Evolutionary conservation across 2,888 invertebrate species (phyloP).

Genomic region (Drosophila subsilvestris): DNA sequence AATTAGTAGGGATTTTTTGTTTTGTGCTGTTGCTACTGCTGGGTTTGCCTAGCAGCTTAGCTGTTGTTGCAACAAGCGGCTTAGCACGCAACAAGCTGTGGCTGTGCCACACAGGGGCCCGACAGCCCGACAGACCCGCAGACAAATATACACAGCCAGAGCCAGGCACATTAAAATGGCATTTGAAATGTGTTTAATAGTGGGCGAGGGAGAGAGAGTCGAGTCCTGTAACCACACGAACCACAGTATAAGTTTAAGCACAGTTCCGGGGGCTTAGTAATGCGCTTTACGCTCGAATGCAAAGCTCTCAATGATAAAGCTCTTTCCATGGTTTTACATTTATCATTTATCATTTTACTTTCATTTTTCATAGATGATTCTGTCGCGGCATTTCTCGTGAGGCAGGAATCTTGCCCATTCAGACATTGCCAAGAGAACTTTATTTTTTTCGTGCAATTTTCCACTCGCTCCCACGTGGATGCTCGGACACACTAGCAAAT

Average conservation of each 20-base stretch:
- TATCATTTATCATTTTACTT: background rate
- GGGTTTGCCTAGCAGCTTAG: slow-evolving; percentile 48
- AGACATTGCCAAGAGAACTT: too few species aligned
- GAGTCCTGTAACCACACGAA: background rate
- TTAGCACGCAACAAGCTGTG: slow-evolving; percentile 50
- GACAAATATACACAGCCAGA: background rate
- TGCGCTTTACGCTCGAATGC: background rate
- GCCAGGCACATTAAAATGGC: background rate
- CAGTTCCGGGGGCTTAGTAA: background rate
- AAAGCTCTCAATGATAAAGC: background rate
- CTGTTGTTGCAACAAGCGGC: slow-evolving; percentile 72
- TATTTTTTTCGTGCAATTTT: too few species aligned
- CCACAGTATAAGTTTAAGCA: background rate
- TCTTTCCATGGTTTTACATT: background rate
- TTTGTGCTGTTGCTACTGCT: slow-evolving; percentile 21
- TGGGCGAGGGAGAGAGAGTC: background rate
- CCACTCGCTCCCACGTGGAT: too few species aligned
- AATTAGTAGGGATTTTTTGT: slow-evolving; percentile 59
- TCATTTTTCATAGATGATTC: background rate
- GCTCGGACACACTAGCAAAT: too few species aligned
- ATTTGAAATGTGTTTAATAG: background rate
- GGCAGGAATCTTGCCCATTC: too few species aligned
- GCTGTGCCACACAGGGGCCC: slow-evolving; percentile 19
- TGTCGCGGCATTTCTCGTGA: too few species aligned
- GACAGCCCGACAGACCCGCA: background rate